Evolutionary conservation across 1,140 invertebrate species (phyloP).

Genomic region (Venturia canescens): DNA sequence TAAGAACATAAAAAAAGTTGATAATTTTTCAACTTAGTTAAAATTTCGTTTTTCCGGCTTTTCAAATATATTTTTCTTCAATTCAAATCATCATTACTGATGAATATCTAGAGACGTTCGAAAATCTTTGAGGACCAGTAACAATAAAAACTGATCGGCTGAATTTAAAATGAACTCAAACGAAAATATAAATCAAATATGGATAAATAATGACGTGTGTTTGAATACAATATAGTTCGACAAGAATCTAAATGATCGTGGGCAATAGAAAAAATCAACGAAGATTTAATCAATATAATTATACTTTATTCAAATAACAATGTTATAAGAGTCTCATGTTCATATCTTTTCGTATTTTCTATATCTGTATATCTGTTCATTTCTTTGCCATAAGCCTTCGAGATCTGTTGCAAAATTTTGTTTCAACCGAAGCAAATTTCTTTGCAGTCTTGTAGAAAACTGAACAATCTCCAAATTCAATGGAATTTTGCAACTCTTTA

Average conservation of each 20-base stretch:
- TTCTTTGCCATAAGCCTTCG: slow-evolving; percentile 43
- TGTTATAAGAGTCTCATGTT: slow-evolving; percentile 62
- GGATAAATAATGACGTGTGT: not conserved
- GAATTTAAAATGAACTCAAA: no score
- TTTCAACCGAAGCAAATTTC: slow-evolving; percentile 41
- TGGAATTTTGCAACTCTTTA: not conserved
- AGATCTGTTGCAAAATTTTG: slow-evolving; percentile 9
- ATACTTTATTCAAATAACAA: slow-evolving; percentile 70
- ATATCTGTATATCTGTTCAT: slow-evolving; percentile 54
- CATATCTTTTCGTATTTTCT: slow-evolving; percentile 51
- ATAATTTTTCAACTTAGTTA: no score
- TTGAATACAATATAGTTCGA: not conserved
- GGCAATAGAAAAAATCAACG: not conserved
- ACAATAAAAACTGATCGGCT: no score
- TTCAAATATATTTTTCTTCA: no score
- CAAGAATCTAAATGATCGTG: not conserved
- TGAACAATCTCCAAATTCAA: not conserved
- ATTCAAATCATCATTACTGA: no score
- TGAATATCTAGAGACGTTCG: no score
- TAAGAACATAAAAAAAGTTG: no score
- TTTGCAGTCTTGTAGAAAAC: slow-evolving; percentile 4
- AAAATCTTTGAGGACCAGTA: no score
- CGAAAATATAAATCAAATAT: no score
- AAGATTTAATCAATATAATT: slow-evolving; percentile 56
- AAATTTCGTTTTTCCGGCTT: no score